These are phyloP conservation scores for Ictalurus furcatus DNA, from an alignment of 2,113 vertebrate genomes.

Conservation along the genomic window DNA sequence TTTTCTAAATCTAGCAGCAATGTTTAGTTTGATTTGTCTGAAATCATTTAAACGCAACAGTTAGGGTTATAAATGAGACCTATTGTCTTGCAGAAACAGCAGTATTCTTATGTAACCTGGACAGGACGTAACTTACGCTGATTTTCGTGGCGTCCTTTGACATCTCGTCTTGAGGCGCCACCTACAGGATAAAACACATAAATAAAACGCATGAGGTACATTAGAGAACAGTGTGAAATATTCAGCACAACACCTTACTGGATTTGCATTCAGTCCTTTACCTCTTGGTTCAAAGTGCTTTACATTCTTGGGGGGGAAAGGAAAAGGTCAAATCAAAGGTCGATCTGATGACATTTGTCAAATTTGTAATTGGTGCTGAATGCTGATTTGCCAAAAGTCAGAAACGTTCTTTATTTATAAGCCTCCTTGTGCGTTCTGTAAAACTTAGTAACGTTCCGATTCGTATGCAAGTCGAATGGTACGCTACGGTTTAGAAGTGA, in stretches of 20 bases:
- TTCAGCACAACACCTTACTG: neutral
- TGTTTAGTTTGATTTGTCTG: neutral
- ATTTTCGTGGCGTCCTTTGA: conserved; percentile 93
- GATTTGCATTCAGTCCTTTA: conserved; percentile 14
- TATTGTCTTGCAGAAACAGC: neutral
- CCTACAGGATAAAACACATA: conserved; percentile 68
- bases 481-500: neutral
- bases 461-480: neutral
- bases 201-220: neutral
- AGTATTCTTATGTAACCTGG: neutral
- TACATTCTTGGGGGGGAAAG: neutral
- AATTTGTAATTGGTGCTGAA: neutral
- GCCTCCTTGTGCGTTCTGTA: neutral
- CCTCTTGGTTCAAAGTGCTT: neutral
- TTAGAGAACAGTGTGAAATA: neutral
- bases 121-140: conserved; percentile 81
- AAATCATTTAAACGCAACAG: neutral
- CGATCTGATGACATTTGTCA: conserved; percentile 19
- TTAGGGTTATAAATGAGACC: neutral
- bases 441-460: neutral
- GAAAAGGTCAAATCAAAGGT: conserved; percentile 24
- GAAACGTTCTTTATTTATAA: neutral
- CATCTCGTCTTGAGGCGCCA: conserved; percentile 79
- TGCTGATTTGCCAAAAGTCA: neutral
- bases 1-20: neutral